Percentiles rank a stretch among this genome's conserved stretches.
These are phyloP conservation scores for Onychomys leucogaster DNA, from an alignment of 2,797 vertebrate species.

Conservation along the genomic window DNA sequence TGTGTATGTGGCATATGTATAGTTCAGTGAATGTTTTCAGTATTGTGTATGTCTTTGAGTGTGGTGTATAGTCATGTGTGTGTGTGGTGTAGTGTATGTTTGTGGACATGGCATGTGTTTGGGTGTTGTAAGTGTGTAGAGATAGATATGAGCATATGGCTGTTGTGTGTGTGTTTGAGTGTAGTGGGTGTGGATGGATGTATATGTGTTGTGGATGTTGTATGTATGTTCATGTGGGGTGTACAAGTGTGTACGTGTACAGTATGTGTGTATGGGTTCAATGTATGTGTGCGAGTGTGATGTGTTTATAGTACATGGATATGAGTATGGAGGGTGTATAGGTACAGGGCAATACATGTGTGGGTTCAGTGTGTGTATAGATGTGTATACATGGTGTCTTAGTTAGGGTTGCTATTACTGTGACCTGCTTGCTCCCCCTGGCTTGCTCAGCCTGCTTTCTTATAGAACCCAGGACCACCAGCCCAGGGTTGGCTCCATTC, in stretches of 20 bases:
- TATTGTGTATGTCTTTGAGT: not conserved
- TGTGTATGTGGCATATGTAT: not conserved
- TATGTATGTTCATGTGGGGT: not conserved
- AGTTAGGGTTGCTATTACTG: not conserved
- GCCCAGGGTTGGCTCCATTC: not conserved
- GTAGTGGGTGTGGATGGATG: not conserved
- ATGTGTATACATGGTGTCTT: not conserved
- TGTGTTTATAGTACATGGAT: not conserved
- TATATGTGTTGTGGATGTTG: not conserved
- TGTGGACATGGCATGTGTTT: not conserved
- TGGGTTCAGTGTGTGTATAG: not conserved
- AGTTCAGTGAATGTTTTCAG: not conserved
- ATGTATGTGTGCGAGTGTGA: not conserved
- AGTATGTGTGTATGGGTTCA: not conserved
- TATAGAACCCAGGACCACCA: not conserved
- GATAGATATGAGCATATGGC: not conserved
- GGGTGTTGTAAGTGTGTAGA: not conserved
- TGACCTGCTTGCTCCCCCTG: not conserved
- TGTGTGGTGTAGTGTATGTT: not conserved
- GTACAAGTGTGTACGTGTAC: not conserved
- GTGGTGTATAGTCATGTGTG: not conserved
- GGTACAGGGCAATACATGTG: too few relatives aligned
- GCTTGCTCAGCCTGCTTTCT: not conserved
- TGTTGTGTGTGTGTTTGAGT: not conserved
- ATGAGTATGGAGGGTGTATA: not conserved